Evolutionary conservation across 2,888 invertebrate species (phyloP).

Genomic region (Diplazon laetatorius): DNA sequence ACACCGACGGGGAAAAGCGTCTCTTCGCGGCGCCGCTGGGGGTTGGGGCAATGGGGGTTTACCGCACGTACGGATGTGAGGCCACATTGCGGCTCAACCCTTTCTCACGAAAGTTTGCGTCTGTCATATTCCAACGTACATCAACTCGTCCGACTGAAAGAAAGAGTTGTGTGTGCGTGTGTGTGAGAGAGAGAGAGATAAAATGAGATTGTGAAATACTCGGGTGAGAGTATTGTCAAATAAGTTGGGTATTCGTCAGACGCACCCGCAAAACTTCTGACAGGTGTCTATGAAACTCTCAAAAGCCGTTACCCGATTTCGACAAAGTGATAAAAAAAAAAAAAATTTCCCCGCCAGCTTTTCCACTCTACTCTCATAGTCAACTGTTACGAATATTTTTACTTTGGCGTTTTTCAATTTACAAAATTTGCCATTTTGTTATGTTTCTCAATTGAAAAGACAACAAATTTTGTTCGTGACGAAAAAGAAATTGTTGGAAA

Average conservation of each 20-base stretch:
- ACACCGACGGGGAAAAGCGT: background rate
- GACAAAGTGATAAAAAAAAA: slow-evolving; percentile 20
- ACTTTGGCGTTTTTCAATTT: background rate
- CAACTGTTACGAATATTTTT: slow-evolving; percentile 17
- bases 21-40: slow-evolving; percentile 12
- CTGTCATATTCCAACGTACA: slow-evolving; percentile 42
- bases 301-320: background rate
- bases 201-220: background rate
- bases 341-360: slow-evolving; percentile 30
- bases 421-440: background rate
- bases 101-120: slow-evolving; percentile 53
- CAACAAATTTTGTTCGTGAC: background rate
- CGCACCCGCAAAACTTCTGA: slow-evolving; percentile 50
- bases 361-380: background rate
- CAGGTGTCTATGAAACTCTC: slow-evolving; percentile 31
- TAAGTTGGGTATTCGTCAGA: slow-evolving; percentile 57
- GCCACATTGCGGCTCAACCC: slow-evolving; percentile 21
- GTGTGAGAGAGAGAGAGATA: slow-evolving; percentile 25
- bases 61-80: slow-evolving; percentile 34
- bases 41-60: slow-evolving; percentile 29
- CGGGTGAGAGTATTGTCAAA: slow-evolving; percentile 29
- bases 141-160: slow-evolving; percentile 17
- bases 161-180: slow-evolving; percentile 48
- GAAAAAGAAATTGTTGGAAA: too few relatives aligned
- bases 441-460: background rate